Percentiles rank a stretch among this genome's conserved stretches.
These are phyloP conservation scores for Myanophis thanlyinensis DNA, from an alignment of 2,113 vertebrate genomes.

Conservation along the genomic window DNA sequence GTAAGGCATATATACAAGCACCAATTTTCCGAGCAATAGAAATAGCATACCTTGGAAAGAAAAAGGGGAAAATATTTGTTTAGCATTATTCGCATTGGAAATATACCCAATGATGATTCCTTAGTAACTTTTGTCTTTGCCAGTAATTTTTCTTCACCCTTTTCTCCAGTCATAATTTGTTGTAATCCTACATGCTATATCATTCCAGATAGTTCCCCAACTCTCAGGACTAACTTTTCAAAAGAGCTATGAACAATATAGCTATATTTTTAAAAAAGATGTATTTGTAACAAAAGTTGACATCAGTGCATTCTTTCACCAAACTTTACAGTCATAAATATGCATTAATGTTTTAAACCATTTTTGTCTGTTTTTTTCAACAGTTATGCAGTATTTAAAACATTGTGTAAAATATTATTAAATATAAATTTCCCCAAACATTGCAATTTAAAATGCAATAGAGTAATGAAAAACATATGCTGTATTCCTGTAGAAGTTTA, in stretches of 20 bases:
- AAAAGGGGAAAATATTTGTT: slow-evolving; percentile 29
- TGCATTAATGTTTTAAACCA: not conserved
- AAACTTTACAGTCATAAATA: not conserved
- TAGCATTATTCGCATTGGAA: slow-evolving; percentile 7
- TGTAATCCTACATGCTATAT: not conserved
- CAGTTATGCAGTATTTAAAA: not conserved
- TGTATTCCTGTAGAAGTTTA: not conserved
- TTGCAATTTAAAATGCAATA: not conserved
- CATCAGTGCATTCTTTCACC: not conserved
- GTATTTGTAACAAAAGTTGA: not conserved
- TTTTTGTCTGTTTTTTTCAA: not conserved
- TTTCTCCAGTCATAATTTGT: not conserved
- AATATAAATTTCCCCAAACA: not conserved
- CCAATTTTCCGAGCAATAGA: slow-evolving; percentile 95
- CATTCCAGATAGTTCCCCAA: not conserved
- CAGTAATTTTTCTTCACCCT: not conserved
- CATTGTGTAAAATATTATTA: not conserved
- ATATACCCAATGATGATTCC: not conserved
- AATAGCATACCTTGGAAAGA: slow-evolving; percentile 86
- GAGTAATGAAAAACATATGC: not conserved
- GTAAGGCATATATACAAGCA: slow-evolving; percentile 92
- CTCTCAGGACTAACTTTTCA: not conserved
- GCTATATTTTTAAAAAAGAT: not conserved
- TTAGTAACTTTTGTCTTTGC: not conserved
- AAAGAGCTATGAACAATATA: not conserved